Evolutionary conservation across 2,888 invertebrate genomes (phyloP).

Genomic region (Hirtodrosophila alboralis): DNA sequence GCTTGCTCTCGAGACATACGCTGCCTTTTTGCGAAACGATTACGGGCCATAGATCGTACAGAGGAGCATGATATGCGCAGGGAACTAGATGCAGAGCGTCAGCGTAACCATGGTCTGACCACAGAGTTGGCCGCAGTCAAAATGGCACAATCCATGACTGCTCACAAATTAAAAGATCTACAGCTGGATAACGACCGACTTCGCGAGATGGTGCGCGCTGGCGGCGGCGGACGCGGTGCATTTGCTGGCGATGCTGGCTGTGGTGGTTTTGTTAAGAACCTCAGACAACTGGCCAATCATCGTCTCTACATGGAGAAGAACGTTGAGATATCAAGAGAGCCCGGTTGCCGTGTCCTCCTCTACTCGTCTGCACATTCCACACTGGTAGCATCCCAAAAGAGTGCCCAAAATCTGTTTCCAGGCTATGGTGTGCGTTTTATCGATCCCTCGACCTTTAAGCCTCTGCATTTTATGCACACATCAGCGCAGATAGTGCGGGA

Average conservation of each 20-base stretch:
- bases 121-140: constrained; percentile 86
- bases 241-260: constrained; percentile 11
- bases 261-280: constrained; percentile 1
- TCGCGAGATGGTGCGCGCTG: constrained; percentile 58
- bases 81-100: constrained; percentile 86
- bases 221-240: constrained; percentile 30
- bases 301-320: constrained; percentile 86
- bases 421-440: constrained; percentile 93
- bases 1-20: constrained; percentile 89
- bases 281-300: constrained; percentile 54
- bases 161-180: constrained; percentile 59
- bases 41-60: constrained; percentile 91
- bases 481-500: constrained; percentile 92
- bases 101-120: constrained; percentile 86
- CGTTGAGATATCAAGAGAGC: constrained; percentile 88
- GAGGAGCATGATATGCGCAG: constrained; percentile 89
- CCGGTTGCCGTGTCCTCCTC: constrained; percentile 92
- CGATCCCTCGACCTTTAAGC: constrained; percentile 87
- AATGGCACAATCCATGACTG: constrained; percentile 66
- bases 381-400: constrained; percentile 90
- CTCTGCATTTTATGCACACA: constrained; percentile 88
- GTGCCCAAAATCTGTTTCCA: constrained; percentile 88
- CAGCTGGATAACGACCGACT: constrained; percentile 76
- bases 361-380: constrained; percentile 87
- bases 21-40: constrained; percentile 90